Evolutionary conservation across 2,888 invertebrate species (phyloP).

Genomic region (Empis stercorea): DNA sequence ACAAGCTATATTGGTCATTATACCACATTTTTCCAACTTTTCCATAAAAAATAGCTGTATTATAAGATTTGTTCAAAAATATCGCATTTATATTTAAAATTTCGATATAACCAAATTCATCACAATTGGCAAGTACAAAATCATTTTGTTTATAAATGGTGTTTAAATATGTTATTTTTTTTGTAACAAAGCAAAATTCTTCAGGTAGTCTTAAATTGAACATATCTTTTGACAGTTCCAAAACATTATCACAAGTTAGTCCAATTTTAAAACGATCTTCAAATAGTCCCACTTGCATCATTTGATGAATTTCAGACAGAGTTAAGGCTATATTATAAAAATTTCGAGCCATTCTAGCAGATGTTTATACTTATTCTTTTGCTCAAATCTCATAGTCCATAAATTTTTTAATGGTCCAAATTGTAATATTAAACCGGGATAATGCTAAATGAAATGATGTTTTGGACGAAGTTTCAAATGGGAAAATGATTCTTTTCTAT

Average conservation of each 20-base stretch:
- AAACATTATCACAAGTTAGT: neutral
- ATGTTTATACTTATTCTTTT: no score
- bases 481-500: no score
- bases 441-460: no score
- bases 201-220: neutral
- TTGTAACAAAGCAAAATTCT: conserved; percentile 1
- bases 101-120: neutral
- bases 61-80: neutral
- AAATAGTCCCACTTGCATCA: neutral
- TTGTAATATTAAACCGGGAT: no score
- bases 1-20: neutral
- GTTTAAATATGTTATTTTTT: neutral
- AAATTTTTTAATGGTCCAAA: no score
- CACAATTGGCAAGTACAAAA: neutral
- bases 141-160: conserved; percentile 1
- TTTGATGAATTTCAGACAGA: no score
- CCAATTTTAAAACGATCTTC: neutral
- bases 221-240: neutral
- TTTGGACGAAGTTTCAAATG: no score
- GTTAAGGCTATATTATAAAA: no score
- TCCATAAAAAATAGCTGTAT: neutral
- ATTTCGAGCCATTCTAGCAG: no score
- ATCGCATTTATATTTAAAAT: neutral
- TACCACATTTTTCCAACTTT: neutral
- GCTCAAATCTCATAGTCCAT: no score